Percentiles rank a stretch among this genome's conserved stretches.
Evolutionary conservation across 2,113 vertebrate species (phyloP).

Genomic region (Cairina moschata): DNA sequence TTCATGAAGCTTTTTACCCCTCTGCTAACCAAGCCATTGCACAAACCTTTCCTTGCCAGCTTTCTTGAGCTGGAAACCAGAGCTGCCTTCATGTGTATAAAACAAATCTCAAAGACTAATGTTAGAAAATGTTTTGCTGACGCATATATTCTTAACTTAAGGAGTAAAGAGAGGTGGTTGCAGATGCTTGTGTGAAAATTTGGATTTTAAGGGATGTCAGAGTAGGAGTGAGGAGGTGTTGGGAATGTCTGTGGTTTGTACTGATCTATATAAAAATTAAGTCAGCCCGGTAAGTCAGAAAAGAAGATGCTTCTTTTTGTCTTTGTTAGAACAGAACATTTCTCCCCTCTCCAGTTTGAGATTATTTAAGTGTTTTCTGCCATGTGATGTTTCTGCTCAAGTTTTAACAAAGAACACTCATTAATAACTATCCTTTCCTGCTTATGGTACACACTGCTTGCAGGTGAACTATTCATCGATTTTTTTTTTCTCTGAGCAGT

Average conservation of each 20-base stretch:
- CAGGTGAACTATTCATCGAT: not conserved
- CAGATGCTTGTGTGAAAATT: constrained; percentile 1
- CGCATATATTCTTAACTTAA: not conserved
- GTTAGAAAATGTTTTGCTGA: not conserved
- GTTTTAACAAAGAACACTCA: not conserved
- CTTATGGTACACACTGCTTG: not conserved
- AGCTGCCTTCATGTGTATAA: not conserved
- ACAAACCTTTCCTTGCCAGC: not conserved
- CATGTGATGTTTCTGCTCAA: not conserved
- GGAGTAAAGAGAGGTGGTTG: not conserved
- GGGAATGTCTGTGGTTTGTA: not conserved
- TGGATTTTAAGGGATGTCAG: not conserved
- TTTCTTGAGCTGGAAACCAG: not conserved
- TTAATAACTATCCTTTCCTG: not conserved
- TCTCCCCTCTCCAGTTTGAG: not conserved
- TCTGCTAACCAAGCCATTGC: not conserved
- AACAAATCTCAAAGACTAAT: not conserved
- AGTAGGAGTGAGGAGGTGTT: constrained; percentile 9
- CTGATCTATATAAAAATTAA: not conserved
- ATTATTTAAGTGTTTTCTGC: not conserved
- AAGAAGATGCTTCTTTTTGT: not conserved
- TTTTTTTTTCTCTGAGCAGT: not conserved
- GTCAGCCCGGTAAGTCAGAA: not conserved
- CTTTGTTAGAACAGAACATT: not conserved
- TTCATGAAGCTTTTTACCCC: not conserved